Evolutionary conservation across 2,888 invertebrate species (phyloP), one percentile per base, ranked within the genome.

Genomic region (Eupithecia centaureata): DNA sequence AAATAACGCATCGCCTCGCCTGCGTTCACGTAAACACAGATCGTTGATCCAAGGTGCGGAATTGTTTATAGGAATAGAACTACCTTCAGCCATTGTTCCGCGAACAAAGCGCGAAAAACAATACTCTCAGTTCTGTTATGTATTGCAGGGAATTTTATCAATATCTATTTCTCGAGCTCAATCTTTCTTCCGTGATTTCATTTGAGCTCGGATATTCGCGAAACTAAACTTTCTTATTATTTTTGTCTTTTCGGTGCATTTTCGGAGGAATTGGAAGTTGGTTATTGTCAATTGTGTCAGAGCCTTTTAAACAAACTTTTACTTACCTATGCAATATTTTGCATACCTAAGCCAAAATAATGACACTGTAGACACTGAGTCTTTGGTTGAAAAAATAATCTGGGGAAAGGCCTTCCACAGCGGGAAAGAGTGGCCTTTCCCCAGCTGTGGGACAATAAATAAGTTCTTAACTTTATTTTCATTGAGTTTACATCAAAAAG

Each of bases 31-130:
- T 42, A 27, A 27, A 52, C 13, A 51, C 13, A 27, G 15, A 52
- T 15, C 27, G 27, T 27, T 0, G 27, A 25, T 25, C 27, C 52
- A 27, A 27, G 27, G 52, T 52, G 7, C 27, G 52, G 52, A 27
- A 52, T 27, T 47, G 47, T 47, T 28, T 56, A 72, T 76, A 76
- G 77, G 75, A 78, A 76, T 79, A 77, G 77, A 81, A 80, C 79
- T 78, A 80, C 18, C 32, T 18, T 13, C 80, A 77, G 77, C 80
- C 75, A 82, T 84, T 84, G 84, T 84, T 78, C 75, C 72, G 68
- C 33, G 73, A 82, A 84, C 84, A 84, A 84, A 75, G 79, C 47
- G 68, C 73, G 76, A 79, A 79, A 83, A 79, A 84, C 82, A 84
- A 83, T 81, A 80, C 80, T 76, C 68, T 59, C 76, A 64, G 77